These are phyloP conservation scores for Acanthaster planci DNA, from an alignment of 35 echinoderm and acorn worm species.

Conservation along the genomic window DNA sequence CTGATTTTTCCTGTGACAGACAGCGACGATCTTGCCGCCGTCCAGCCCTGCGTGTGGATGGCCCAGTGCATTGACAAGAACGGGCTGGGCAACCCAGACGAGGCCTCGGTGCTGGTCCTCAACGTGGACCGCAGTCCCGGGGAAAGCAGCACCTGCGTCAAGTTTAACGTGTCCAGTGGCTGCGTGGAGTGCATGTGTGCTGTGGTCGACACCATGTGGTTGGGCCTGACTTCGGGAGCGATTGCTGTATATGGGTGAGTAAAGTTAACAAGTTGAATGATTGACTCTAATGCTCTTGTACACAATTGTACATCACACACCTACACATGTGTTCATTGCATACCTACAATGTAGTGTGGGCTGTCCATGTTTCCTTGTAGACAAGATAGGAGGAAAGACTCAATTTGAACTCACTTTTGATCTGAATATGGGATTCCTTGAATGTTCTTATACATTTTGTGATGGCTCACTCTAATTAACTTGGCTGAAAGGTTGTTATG, in stretches of 20 bases:
- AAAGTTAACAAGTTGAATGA: not conserved
- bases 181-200: constrained; percentile 77
- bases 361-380: no score
- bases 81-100: not conserved
- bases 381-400: no score
- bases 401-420: no score
- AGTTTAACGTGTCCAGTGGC: constrained; percentile 51
- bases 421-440: no score
- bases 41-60: constrained; percentile 60
- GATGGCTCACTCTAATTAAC: no score
- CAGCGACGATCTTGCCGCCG: constrained; percentile 20
- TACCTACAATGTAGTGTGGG: no score
- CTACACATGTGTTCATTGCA: no score
- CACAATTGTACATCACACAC: no score
- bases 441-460: no score
- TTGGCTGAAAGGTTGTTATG: no score
- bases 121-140: constrained; percentile 62
- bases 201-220: constrained; percentile 83
- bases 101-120: constrained; percentile 61
- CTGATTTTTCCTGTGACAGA: not conserved
- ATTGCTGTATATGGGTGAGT: constrained; percentile 84
- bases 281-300: no score
- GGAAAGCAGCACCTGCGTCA: constrained; percentile 58
- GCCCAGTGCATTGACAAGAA: constrained; percentile 44
- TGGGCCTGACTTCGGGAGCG: constrained; percentile 62